Evolutionary conservation across 1,140 invertebrate species (phyloP), one percentile per base, ranked within the genome.

Genomic region (Eriosoma lanigerum): DNA sequence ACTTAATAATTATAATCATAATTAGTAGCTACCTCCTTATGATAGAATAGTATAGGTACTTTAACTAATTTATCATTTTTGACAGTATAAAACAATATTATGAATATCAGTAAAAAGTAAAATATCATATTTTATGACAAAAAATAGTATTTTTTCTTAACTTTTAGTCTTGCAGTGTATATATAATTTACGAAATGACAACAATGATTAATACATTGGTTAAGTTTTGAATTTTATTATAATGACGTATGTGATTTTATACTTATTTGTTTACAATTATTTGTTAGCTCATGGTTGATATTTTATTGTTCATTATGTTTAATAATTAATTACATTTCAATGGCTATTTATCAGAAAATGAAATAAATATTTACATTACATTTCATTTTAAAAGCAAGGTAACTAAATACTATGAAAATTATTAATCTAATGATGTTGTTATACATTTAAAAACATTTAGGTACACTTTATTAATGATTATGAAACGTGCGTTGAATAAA

Each of bases 381-480:
- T 46, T 46, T 13, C 13, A 24, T 46, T 44, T 46, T 8, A 48
- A 48, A 48, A n/a, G 13, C 12, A 24, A 68, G 6, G 15, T 6
- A 1, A 46, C 21, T 24, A 2, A 48, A 68, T 17, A 17, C 48
- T 68, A 46, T 46, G 13, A 32, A 24, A 68, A 38, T 24, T 68
- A 68, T 48, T 0, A 48, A 26, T 68, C 24, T 24, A 38, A 68
- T 24, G n/a, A n/a, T 44, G 13, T 68, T 46, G 12, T 15, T 26
- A 32, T 46, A n/a, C 32, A n/a, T 64, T 32, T 68, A 68, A 24
- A 9, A 17, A 68, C 24, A 68, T 24, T 48, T 48, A n/a, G n/a
- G n/a, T n/a, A 48, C 15, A 26, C 15, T 68, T 48, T 44, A 48
- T 68, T 68, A 68, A 68, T n/a, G n/a, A n/a, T 48, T 64, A 48